phyloP scores from a whole-genome alignment of 2,113 vertebrate species.

The Malurus elegans region DNA sequence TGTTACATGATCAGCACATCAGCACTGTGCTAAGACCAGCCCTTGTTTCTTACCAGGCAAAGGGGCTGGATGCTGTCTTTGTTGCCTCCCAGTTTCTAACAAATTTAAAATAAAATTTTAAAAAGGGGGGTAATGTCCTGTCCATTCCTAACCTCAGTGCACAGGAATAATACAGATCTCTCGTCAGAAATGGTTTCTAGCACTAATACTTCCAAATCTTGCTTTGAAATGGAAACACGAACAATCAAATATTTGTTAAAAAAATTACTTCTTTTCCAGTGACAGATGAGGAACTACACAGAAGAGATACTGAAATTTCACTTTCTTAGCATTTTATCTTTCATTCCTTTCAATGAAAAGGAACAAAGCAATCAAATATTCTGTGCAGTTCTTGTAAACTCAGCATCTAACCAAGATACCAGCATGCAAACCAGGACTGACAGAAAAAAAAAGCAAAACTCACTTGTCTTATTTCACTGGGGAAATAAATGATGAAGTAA shows the following conservation, averaged over 20 bases:
- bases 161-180: not conserved
- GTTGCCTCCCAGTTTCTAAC: not conserved
- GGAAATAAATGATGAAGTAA: not conserved
- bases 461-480: not conserved
- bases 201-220: not conserved
- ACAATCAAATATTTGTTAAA: not conserved
- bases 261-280: not conserved
- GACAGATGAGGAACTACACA: not conserved
- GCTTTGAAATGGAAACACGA: not conserved
- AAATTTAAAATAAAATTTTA: not conserved
- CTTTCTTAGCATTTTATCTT: not conserved
- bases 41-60: not conserved
- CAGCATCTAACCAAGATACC: not conserved
- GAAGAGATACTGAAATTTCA: not conserved
- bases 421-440: not conserved
- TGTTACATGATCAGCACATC: not conserved
- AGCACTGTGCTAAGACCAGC: not conserved
- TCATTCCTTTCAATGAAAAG: not conserved
- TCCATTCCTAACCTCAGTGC: not conserved
- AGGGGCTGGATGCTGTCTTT: not conserved
- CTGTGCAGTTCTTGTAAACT: not conserved
- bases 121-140: not conserved
- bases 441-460: not conserved
- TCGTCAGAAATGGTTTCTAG: not conserved
- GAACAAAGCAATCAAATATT: constrained; percentile 5